These are phyloP conservation scores for Tachuris rubrigastra DNA, from an alignment of 2,113 vertebrate genomes.

Conservation along the genomic window DNA sequence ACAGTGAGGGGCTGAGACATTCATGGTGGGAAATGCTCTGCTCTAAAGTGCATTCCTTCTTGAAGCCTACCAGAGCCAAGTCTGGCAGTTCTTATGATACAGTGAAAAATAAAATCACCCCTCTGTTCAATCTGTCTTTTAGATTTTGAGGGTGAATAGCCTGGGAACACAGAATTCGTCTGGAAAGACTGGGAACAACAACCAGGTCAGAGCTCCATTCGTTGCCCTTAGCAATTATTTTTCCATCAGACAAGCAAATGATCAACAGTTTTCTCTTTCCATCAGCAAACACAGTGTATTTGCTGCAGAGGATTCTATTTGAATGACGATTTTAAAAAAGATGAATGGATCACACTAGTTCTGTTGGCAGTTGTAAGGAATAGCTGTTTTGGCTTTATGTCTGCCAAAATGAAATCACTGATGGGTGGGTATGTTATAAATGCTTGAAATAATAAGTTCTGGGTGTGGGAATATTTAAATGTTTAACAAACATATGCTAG, in stretches of 20 bases:
- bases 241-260: not conserved
- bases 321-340: not conserved
- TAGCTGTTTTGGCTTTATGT: not conserved
- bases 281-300: not conserved
- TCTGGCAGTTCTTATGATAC: not conserved
- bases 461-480: constrained; percentile 35
- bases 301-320: not conserved
- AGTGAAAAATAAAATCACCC: not conserved
- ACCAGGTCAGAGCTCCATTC: not conserved
- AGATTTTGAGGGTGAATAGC: not conserved
- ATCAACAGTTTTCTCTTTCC: not conserved
- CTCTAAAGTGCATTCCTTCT: not conserved
- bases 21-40: not conserved
- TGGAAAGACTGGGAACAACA: not conserved
- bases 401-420: constrained; percentile 27
- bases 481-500: constrained; percentile 51
- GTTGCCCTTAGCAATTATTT: not conserved
- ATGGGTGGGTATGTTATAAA: constrained; percentile 14
- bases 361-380: not conserved
- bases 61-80: not conserved
- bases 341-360: constrained; percentile 13
- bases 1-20: not conserved
- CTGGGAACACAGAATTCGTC: not conserved
- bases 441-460: constrained; percentile 10
- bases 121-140: not conserved